Percentiles rank a stretch among this genome's conserved stretches.
Conservation (phyloP, 2,888 invertebrate species). For the Oscheius sp. region DNA sequence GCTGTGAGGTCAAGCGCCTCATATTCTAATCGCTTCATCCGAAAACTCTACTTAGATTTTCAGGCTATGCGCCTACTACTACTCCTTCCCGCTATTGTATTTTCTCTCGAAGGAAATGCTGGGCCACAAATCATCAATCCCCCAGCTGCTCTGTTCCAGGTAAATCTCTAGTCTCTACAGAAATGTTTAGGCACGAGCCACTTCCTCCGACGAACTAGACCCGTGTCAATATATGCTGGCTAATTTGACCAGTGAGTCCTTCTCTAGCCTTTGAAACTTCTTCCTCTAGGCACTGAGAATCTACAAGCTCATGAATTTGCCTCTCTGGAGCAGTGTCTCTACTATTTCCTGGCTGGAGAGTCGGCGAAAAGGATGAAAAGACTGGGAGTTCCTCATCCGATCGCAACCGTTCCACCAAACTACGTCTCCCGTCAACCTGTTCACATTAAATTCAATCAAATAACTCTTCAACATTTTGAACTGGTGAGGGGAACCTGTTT, state of each 20-base stretch:
- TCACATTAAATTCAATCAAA: constrained; percentile 60
- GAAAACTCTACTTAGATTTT: not conserved
- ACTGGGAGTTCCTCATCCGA: constrained; percentile 62
- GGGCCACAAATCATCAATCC: constrained; percentile 44
- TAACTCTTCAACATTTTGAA: constrained; percentile 69
- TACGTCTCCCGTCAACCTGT: constrained; percentile 56
- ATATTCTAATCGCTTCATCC: constrained; percentile 1
- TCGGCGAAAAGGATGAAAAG: constrained; percentile 52
- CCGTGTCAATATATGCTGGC: constrained; percentile 57
- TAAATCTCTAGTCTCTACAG: not conserved
- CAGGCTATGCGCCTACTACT: not conserved
- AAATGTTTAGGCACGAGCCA: constrained; percentile 48
- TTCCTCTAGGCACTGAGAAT: constrained; percentile 19
- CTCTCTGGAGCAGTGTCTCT: constrained; percentile 67
- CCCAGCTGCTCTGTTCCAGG: constrained; percentile 49
- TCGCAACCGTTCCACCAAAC: constrained; percentile 68
- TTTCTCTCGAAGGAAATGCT: not conserved
- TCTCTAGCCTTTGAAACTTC: not conserved
- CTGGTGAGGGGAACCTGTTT: constrained; percentile 47
- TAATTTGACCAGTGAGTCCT: constrained; percentile 48
- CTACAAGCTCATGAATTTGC: constrained; percentile 62
- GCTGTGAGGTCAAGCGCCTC: constrained; percentile 18
- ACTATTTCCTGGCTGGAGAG: constrained; percentile 67
- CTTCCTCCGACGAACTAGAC: constrained; percentile 53
- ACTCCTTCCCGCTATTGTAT: not conserved